Percentiles rank a stretch among this genome's conserved stretches.
These are phyloP conservation scores for Melopsittacus undulatus DNA, from an alignment of 2,797 vertebrate genomes.

Conservation along the genomic window DNA sequence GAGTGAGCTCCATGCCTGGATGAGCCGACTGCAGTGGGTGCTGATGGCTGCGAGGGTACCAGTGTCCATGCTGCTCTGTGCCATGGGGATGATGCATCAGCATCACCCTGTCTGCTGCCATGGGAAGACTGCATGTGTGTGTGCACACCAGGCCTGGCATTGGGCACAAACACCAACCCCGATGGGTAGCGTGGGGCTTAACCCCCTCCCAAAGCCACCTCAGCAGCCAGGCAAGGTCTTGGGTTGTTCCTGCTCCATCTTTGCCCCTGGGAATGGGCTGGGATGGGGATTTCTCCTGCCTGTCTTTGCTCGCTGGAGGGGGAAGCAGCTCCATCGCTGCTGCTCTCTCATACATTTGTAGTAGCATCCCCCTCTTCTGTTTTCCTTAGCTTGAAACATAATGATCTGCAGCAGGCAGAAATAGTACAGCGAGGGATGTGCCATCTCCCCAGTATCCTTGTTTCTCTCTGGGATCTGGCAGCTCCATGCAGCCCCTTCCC, in stretches of 20 bases:
- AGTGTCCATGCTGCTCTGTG: background rate
- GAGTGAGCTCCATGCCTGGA: background rate
- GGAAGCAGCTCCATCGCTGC: background rate
- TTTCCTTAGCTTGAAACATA: conserved; percentile 32
- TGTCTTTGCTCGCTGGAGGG: background rate
- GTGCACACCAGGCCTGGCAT: background rate
- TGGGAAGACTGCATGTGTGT: accelerated
- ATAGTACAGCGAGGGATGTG: background rate
- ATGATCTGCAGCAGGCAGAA: conserved; percentile 12
- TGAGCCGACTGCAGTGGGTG: accelerated
- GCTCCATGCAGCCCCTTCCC: background rate
- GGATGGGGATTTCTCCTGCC: background rate
- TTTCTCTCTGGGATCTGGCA: background rate
- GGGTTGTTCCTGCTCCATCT: background rate
- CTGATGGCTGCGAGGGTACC: background rate
- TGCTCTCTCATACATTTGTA: background rate
- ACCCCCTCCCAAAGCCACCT: background rate
- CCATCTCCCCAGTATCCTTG: background rate
- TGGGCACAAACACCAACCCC: background rate
- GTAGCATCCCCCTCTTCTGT: conserved; percentile 40
- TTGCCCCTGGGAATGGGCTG: background rate
- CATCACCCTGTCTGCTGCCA: background rate
- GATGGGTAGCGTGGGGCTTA: background rate
- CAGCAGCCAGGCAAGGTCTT: background rate
- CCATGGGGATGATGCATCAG: accelerated